Base-by-base conservation (phyloP, 2,888 invertebrate species). In the Autographa gamma region DNA sequence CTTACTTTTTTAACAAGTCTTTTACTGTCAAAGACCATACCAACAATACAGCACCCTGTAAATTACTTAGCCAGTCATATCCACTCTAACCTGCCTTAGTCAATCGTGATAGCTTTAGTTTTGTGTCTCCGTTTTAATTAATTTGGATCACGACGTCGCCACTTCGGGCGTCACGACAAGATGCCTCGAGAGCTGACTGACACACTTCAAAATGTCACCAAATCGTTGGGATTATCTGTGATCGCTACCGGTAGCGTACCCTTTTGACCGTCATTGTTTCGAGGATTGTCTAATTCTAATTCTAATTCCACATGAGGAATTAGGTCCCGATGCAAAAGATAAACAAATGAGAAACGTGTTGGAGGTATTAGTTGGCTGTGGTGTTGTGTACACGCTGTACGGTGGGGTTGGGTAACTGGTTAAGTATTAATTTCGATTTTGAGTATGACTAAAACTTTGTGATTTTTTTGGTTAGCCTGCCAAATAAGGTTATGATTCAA, bases 91-190 rank as follows among this genome's bases (percentile, higher is more conserved):
- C 85, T 83, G 86, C 82, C 90, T 80, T 83, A 89, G 83, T 85
- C 90, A 91, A 94, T 95, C 95, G 94, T 93, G 95, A 95, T 95
- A 92, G 90, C 92, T 90, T 91, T 88, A 91, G 93, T 93, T 93
- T 94, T 93, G 94, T 93, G 93, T 94, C 92, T 94, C 90, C 88
- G 93, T 93, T 95, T 95, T 95, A 95, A 95, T 95, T 95, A 95
- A 95, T 95, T 95, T 95, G 93, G 94, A 93, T 94, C 95, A 95
- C 95, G 95, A 95, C 91, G 91, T 94, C 93, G 92, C 95, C 95
- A 95, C 95, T 94, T 94, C 88, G 90, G 90, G 90, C 90, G 92
- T 95, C 95, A 95, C 95, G 95, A 95, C 93, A 88, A 86, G 89
- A 92, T 88, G 89, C 84, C 87, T 88, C 91, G 88, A 86, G 89